Evolutionary conservation across 2,113 vertebrate species (phyloP), one percentile per base, ranked within the genome.

Genomic region (Osmerus mordax): DNA sequence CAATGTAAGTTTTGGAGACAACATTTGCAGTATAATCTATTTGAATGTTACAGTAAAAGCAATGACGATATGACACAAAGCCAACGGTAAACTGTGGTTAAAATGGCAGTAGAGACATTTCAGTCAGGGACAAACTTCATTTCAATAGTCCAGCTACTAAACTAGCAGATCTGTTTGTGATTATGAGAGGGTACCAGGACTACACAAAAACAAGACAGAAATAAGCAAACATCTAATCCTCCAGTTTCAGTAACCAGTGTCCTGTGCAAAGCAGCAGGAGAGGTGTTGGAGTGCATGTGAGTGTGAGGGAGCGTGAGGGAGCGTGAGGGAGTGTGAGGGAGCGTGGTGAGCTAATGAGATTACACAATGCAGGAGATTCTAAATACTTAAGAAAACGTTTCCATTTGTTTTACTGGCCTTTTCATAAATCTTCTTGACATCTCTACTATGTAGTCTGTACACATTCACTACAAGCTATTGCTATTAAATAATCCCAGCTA

Each of bases 381-480:
- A 89, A 81, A 80, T 2, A 72, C 56, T 75, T n/a, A 67, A 52
- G 67, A 83, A 81, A 81, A 86, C 83, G 72, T 83, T 87, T 52
- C 6, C 12, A 3, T 77, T 71, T 78, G 79, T 81, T 87, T 81
- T 92, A 95, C 94, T 95, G 94, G 95, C 94, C 94, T 90, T 89
- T 92, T 92, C 89, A 91, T 90, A 90, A 87, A 89, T 92, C 81
- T 83, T 89, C 91, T 88, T 92, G 83, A 91, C 93, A 92, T 91
- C 87, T 92, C 92, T 93, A 93, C 91, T 80, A 87, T 83, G 85
- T 89, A 86, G 90, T 92, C 91, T 92, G 90, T 93, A 95, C 94
- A 95, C 91, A 91, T 91, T 92, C 91, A 94, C 93, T 94, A 94
- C 90, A 88, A 90, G 90, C 94, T 95, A 96, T 96, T 96, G 94